Conservation (phyloP, 2,888 invertebrate species). For the Seira musarum region DNA sequence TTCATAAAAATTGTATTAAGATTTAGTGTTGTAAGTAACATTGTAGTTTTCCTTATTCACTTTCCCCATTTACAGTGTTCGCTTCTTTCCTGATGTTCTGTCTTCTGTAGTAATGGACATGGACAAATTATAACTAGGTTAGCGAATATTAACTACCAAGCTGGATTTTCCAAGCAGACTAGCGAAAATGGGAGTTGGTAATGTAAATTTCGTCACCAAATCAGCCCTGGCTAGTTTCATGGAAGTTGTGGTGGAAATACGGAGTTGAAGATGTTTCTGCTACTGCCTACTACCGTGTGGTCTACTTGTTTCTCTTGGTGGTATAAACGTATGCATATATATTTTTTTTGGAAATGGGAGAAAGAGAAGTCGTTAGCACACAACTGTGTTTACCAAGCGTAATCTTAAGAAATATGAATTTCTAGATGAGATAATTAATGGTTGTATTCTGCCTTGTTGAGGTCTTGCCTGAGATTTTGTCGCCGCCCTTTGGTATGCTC, state of each 20-base stretch:
- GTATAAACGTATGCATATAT: too few species aligned
- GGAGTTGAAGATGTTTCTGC: not conserved
- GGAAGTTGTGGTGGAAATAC: not conserved
- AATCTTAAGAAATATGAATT: too few species aligned
- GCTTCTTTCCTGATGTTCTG: not conserved
- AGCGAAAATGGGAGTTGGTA: not conserved
- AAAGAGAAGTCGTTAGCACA: too few species aligned
- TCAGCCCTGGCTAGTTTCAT: too few species aligned
- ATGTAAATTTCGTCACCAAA: not conserved
- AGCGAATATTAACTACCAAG: not conserved
- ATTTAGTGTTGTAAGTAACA: not conserved
- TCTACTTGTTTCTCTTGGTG: not conserved
- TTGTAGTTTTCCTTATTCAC: not conserved
- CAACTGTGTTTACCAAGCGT: too few species aligned
- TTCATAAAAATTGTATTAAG: not conserved
- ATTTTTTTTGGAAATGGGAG: too few species aligned
- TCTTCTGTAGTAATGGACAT: not conserved
- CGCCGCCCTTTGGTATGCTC: not conserved
- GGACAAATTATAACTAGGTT: conserved; percentile 5
- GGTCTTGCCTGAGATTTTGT: not conserved
- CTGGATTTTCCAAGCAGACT: not conserved
- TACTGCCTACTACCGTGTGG: not conserved
- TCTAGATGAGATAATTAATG: not conserved
- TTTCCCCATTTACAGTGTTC: not conserved
- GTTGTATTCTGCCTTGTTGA: not conserved